Evolutionary conservation across 64 coral and sea anemone species (phyloP), one percentile per base, ranked within the genome.

Genomic region (Acropora yongei): DNA sequence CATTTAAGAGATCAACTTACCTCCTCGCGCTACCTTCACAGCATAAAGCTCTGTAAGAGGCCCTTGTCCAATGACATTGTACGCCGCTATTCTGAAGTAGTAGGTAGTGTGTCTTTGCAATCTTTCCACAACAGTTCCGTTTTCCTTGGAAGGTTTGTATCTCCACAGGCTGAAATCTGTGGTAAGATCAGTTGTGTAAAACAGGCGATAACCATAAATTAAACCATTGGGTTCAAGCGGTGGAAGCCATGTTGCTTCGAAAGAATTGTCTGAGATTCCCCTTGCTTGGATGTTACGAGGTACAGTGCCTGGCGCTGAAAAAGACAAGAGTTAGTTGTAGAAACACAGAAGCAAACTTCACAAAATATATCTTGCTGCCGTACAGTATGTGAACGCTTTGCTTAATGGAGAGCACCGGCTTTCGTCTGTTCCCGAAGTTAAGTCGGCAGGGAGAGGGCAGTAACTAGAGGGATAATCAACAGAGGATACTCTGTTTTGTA

Each of bases 21-120:
- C 95, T 94, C 95, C 95, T 83, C 78, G 80, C 3, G 87, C 88
- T 0, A 92, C 94, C 49, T 94, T 97, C 5, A 97, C 95, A 46
- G 88, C 95, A 10, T 72, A 43, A 68, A 86, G 43, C 7, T 79
- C 44, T 5, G 95, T 88, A 14, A 57, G 49, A 44, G 95, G 95
- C 2, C 95, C 92, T 17, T 76, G 2, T 13, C 95, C 95, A 20
- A 71, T 82, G 19, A n/a, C 87, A 9, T 94, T 97, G 66, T 94
- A 97, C 0, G 95, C 92, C 1, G 78, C 16, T 53, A 97, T 30
- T 72, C 43, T 91, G 20, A 94, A 87, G 49, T 88, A 97, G 19
- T 97, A 94, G 2, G 95, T 97, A 3, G 95, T 91, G 30, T 58
- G 81, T 43, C 3, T 63, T 13, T 71, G 18, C 18, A 97, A 61